phyloP scores from a whole-genome alignment of 2,113 vertebrate species.

The Labeo rohita region DNA sequence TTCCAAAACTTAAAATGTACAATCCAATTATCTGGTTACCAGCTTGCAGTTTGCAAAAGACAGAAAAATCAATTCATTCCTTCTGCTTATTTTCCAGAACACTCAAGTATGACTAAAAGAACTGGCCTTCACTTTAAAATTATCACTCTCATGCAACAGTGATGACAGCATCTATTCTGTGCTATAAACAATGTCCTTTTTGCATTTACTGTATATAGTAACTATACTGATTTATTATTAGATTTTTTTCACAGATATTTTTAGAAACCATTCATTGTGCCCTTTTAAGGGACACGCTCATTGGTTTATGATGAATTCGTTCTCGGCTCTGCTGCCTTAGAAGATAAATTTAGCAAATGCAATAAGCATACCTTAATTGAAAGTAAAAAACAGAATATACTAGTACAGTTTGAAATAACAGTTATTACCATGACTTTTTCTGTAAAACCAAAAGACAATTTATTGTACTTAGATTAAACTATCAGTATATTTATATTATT shows the following conservation, averaged over 20 bases:
- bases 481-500: not conserved
- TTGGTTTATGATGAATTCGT: not conserved
- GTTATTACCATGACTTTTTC: not conserved
- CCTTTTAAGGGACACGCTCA: not conserved
- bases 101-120: not conserved
- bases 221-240: not conserved
- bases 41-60: not conserved
- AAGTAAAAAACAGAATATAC: not conserved
- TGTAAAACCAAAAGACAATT: not conserved
- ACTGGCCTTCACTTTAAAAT: not conserved
- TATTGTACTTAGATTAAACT: not conserved
- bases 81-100: not conserved
- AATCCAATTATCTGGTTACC: not conserved
- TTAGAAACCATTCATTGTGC: constrained; percentile 7
- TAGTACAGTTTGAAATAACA: not conserved
- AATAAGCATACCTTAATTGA: not conserved
- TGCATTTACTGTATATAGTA: not conserved
- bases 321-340: not conserved
- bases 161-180: not conserved
- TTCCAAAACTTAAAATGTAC: not conserved
- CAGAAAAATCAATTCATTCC: not conserved
- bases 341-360: not conserved
- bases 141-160: not conserved
- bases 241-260: constrained; percentile 2
- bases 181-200: not conserved